Evolutionary conservation across 2,113 vertebrate species (phyloP).

Genomic region (Hystrix brachyura): DNA sequence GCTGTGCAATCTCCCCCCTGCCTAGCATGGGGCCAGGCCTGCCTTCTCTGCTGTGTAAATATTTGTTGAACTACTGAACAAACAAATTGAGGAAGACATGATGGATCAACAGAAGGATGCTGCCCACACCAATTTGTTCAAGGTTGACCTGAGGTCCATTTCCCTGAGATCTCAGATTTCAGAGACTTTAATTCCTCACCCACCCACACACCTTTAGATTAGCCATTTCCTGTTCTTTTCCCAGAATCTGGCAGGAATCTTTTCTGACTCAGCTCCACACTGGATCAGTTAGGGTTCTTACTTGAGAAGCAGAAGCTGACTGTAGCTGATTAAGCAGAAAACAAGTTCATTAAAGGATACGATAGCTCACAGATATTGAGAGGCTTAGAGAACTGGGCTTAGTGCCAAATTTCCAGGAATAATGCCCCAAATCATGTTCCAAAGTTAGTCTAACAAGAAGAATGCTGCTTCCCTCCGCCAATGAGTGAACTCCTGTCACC

Average conservation of each 20-base stretch:
- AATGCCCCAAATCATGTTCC: conserved; percentile 3
- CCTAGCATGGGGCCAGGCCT: too few species aligned
- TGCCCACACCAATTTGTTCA: background rate
- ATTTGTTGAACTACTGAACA: background rate
- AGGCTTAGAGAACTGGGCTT: conserved; percentile 34
- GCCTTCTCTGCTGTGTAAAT: background rate
- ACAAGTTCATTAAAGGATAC: conserved; percentile 63
- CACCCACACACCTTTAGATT: background rate
- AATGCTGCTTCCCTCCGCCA: background rate
- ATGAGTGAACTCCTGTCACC: background rate
- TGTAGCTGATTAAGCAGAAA: conserved; percentile 63
- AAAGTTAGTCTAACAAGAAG: background rate
- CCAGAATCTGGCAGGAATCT: conserved; percentile 11
- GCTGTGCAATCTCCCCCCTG: background rate
- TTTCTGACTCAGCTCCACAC: conserved; percentile 58
- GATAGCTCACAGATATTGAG: background rate
- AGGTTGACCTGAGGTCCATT: background rate
- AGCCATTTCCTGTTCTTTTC: conserved; percentile 38
- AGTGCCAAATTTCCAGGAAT: conserved; percentile 67
- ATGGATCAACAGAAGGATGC: background rate
- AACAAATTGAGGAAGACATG: background rate
- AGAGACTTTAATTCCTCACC: background rate
- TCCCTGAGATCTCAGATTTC: background rate
- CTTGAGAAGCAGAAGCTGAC: conserved; percentile 34
- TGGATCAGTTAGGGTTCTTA: background rate